A percentile compares a stretch with the other conserved stretches of the same genome.
These are phyloP conservation scores for Eretmochelys imbricata DNA, from an alignment of 2,113 vertebrate species.

Conservation along the genomic window DNA sequence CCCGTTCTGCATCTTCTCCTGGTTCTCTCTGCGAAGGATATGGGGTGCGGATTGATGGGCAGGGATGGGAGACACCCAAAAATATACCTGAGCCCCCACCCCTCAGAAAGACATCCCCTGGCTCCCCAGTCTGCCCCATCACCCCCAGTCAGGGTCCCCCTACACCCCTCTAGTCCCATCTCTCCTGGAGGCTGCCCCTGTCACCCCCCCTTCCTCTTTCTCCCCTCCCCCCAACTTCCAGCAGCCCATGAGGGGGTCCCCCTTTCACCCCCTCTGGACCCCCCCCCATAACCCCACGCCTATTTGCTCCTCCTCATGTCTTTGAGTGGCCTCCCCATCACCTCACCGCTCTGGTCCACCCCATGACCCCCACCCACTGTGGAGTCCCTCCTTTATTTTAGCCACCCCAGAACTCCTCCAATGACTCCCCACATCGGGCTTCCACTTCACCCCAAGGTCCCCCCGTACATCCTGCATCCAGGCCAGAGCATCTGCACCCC, in stretches of 20 bases:
- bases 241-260: neutral
- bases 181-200: neutral
- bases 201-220: neutral
- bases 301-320: neutral
- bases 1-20: neutral
- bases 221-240: neutral
- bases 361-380: slow-evolving; percentile 19
- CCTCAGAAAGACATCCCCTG: neutral
- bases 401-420: neutral
- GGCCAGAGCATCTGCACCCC: neutral
- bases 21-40: neutral
- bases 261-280: neutral
- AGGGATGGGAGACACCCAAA: neutral
- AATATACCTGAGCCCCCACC: neutral
- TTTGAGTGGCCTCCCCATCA: neutral
- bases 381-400: slow-evolving; percentile 38
- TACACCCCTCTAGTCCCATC: neutral
- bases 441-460: neutral
- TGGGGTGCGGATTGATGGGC: too few species aligned
- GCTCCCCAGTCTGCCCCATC: neutral
- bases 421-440: neutral
- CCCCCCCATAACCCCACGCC: too few species aligned
- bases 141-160: neutral
- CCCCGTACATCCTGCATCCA: neutral
- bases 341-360: neutral